Evolutionary conservation across 1,140 invertebrate species (phyloP), one percentile per base, ranked within the genome.

Genomic region (Aphelinus atriplicis): DNA sequence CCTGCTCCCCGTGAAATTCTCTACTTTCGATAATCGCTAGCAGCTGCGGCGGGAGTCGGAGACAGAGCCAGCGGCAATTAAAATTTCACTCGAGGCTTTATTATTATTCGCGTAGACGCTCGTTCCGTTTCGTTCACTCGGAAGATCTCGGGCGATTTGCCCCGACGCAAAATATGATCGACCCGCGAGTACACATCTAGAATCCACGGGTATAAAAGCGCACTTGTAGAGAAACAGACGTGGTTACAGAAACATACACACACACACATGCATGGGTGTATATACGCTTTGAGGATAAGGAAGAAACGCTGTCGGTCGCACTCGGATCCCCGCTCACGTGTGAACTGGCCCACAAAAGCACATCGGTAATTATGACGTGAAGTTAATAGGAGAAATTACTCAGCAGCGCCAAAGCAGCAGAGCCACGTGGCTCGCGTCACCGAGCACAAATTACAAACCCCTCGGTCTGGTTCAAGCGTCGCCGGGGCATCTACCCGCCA

Each of bases 391-490:
- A 77, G 72, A 80, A 80, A 82, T 81, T 82, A 81, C 73, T 80
- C 69, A 26, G 51, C 66, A 26, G 47, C 79, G 81, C 80, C 80
- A 81, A 82, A 82, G 78, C 66, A 79, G 66, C 75, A 26, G 26
- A 0, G 26, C 53, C 71, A 7, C 50, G 64, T 76, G 71, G 61
- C 68, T 79, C 81, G 78, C 80, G 81, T 82, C 81, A 80, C 79
- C 78, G 79, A 82, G 68, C 80, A 78, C 81, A 80, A 83, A 83
- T 83, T 83, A 83, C 79, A 81, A 82, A 80, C 80, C 79, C 77
- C 80, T 77, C 69, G 73, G 57, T 71, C 73, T 64, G 26, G 58
- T 2, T 42, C 56, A 56, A 7, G 64, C 48, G 66, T 68, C n/a
- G 46, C 53, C 51, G 42, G n/a, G 46, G 65, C 65, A 10, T 46